Conservation (phyloP, 1,140 invertebrate species). For the Argopecten irradians region DNA sequence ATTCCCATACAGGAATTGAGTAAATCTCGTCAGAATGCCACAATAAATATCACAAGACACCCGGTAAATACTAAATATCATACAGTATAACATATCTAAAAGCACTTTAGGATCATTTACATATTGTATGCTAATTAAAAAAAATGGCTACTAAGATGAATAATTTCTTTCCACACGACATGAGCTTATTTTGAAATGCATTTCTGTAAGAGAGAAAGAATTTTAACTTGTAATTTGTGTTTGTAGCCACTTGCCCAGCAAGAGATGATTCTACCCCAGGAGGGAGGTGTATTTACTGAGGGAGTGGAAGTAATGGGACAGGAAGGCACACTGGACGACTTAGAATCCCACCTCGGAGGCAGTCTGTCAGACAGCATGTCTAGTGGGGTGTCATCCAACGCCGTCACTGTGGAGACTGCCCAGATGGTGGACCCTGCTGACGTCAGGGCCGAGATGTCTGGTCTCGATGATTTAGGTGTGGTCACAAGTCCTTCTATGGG, state of each 20-base stretch:
- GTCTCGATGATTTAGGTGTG: slow-evolving; percentile 36
- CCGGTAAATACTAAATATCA: slow-evolving; percentile 45
- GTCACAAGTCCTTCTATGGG: slow-evolving; percentile 33
- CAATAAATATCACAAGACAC: slow-evolving; percentile 59
- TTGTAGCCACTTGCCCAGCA: slow-evolving; percentile 28
- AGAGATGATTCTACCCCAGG: slow-evolving; percentile 34
- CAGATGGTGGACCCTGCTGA: slow-evolving; percentile 39
- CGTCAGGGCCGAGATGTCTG: slow-evolving; percentile 6
- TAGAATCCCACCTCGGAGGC: slow-evolving; percentile 35
- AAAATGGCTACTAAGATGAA: too few relatives aligned
- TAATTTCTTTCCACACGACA: too few relatives aligned
- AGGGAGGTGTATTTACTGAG: slow-evolving; percentile 31
- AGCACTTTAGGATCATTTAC: too few relatives aligned
- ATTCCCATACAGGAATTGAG: slow-evolving; percentile 62
- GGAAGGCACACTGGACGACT: slow-evolving; percentile 35
- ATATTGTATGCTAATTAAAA: too few relatives aligned
- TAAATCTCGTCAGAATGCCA: slow-evolving; percentile 47
- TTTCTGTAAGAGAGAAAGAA: too few relatives aligned
- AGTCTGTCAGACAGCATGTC: slow-evolving; percentile 28
- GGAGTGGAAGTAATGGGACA: slow-evolving; percentile 34
- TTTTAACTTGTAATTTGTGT: too few relatives aligned
- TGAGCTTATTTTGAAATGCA: too few relatives aligned
- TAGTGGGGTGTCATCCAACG: slow-evolving; percentile 39
- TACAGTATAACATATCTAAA: not conserved
- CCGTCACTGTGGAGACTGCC: slow-evolving; percentile 48